Evolutionary conservation across 2,797 vertebrate genomes (phyloP).

Genomic region (Cuniculus paca): DNA sequence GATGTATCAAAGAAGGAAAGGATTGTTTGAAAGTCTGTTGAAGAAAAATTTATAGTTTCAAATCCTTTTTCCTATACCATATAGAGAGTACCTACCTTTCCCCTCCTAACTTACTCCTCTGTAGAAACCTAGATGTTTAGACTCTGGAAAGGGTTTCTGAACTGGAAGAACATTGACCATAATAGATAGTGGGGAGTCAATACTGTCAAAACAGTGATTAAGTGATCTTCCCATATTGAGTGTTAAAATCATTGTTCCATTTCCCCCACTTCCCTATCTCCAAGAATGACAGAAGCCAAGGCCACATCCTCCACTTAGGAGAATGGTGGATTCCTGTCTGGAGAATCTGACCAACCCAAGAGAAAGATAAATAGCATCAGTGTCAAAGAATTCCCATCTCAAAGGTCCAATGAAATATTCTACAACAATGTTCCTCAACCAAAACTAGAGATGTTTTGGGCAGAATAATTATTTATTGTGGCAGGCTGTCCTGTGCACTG

Average conservation of each 20-base stretch:
- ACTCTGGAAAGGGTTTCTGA: not conserved
- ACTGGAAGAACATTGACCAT: not conserved
- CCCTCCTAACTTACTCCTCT: not conserved
- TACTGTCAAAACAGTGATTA: not conserved
- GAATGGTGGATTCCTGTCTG: not conserved
- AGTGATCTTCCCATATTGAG: not conserved
- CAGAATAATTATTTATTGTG: not conserved
- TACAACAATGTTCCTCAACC: not conserved
- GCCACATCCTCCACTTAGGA: not conserved
- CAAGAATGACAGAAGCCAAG: not conserved
- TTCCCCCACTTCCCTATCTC: not conserved
- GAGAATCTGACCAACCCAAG: not conserved
- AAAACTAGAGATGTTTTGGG: not conserved
- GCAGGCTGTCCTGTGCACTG: not conserved
- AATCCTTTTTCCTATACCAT: not conserved
- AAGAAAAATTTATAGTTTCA: not conserved
- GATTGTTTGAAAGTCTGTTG: conserved; percentile 2
- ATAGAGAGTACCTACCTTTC: not conserved
- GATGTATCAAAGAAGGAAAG: not conserved
- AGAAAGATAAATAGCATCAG: not conserved
- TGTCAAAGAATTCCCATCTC: not conserved
- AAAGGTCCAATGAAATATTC: not conserved
- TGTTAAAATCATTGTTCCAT: not conserved
- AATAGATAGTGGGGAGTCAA: not conserved
- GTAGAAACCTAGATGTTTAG: not conserved